Base-by-base conservation (phyloP, 2,113 vertebrate genomes). In the Phodopus roborovskii region DNA sequence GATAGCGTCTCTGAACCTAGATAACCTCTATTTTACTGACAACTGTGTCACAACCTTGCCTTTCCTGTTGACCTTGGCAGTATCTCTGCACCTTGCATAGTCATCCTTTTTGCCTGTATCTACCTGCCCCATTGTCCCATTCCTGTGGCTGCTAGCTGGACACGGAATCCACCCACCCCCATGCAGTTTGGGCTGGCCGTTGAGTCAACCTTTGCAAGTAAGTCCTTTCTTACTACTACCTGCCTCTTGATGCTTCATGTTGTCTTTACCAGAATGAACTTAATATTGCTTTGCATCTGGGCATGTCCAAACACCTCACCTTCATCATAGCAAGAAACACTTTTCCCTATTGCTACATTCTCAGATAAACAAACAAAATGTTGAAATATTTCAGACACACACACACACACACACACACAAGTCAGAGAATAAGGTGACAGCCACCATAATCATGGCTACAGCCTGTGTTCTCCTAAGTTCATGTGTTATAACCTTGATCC, bases 361-460 rank as follows among this genome's bases (percentile, higher is more conserved):
- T 89, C 22, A 82, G 39, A 75, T 26, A 66, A 84, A n/a, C 64
- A 94, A 78, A 62, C 78, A 94, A 64, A 64, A 24, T 36, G 48
- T 2, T 81, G 77, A 85, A 93, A 79, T 95, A 73, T 53, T 79
- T 95, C 73, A 78, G 36, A 92, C 58, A 24, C 68, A 39, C 17
- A 70, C 36, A 90, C 53, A 56, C 11, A 48, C 45, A 79, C n/a
- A n/a, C n/a, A n/a, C n/a, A n/a, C n/a, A n/a, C n/a, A 20, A 71
- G 86, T 28, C 66, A 91, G 39, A 78, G 48, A 83, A 45, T 64
- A 82, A 88, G 82, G 53, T 64, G 56, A 86, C 45, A 13, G 19
- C 33, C 50, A 45, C 30, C 16, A 50, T 1, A 9, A 42, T 50
- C n/a, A 28, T 7, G 8, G n/a, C 36, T 74, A 24, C 22, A n/a